These are phyloP conservation scores for Theocolax elegans DNA, from an alignment of 1,140 invertebrate species.

Conservation along the genomic window DNA sequence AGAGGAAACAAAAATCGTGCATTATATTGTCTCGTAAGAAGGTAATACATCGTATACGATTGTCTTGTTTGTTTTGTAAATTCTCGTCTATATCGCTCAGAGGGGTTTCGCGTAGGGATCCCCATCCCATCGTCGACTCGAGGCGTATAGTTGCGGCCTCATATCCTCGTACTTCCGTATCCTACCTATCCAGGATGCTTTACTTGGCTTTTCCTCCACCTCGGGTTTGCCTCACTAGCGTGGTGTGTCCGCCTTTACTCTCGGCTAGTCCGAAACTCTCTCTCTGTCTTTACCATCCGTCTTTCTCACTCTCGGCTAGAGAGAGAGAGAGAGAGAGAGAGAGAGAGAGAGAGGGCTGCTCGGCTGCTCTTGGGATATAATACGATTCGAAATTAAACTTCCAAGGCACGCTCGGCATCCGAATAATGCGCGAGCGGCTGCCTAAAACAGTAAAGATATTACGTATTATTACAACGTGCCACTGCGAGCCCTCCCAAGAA, in stretches of 20 bases:
- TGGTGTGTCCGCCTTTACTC: background rate
- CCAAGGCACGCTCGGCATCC: slow-evolving; percentile 61
- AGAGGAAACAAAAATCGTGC: too few relatives aligned
- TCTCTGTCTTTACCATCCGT: slow-evolving; percentile 11
- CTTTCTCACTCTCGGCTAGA: background rate
- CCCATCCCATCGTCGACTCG: too few relatives aligned
- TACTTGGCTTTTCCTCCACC: slow-evolving; percentile 4
- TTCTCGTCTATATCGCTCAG: too few relatives aligned
- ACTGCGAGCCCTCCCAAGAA: slow-evolving; percentile 34
- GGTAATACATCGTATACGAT: background rate
- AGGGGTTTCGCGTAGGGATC: too few relatives aligned
- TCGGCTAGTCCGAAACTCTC: slow-evolving; percentile 28
- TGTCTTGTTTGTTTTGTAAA: slow-evolving; percentile 13
- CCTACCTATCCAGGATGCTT: slow-evolving; percentile 16
- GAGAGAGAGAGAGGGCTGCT: too few relatives aligned
- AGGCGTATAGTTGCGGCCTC: slow-evolving; percentile 41
- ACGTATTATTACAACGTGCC: slow-evolving; percentile 63
- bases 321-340: too few relatives aligned
- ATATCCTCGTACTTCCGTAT: slow-evolving; percentile 42
- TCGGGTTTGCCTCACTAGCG: slow-evolving; percentile 8
- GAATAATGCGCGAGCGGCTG: slow-evolving; percentile 62
- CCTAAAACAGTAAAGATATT: slow-evolving; percentile 65
- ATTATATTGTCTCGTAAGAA: background rate
- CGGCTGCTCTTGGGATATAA: slow-evolving; percentile 50
- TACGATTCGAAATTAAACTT: slow-evolving; percentile 65